Percentiles rank a stretch among this genome's conserved stretches.
Conservation (phyloP, 2,888 invertebrate genomes). For the Coremacera marginata region DNA sequence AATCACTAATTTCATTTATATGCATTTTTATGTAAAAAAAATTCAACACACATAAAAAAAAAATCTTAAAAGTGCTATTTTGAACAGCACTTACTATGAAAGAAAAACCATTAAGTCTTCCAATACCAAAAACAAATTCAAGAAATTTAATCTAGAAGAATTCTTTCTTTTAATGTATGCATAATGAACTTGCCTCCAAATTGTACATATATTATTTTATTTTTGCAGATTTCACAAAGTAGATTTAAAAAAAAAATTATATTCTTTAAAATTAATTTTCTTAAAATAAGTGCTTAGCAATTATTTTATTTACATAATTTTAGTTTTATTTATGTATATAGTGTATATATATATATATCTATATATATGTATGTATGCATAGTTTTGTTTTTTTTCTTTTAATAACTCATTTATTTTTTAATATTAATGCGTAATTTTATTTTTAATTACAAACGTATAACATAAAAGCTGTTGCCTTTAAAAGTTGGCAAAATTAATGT, state of each 20-base stretch:
- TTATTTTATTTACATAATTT: constrained; percentile 1
- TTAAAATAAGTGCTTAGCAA: constrained; percentile 19
- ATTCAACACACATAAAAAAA: no score
- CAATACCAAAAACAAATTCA: background rate
- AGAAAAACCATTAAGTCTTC: no score
- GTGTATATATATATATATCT: constrained; percentile 28
- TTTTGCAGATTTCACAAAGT: constrained; percentile 10
- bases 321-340: background rate
- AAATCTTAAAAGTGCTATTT: background rate
- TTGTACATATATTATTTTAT: background rate
- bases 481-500: constrained; percentile 23
- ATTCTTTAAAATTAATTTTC: constrained; percentile 25
- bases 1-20: no score
- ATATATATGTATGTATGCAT: constrained; percentile 21
- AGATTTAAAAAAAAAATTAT: constrained; percentile 28
- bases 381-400: constrained; percentile 3
- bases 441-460: constrained; percentile 23
- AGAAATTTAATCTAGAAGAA: no score
- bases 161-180: background rate
- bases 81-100: background rate
- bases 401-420: constrained; percentile 22
- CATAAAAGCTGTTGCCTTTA: constrained; percentile 15
- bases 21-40: no score
- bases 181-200: constrained; percentile 13
- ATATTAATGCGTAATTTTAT: constrained; percentile 1